phyloP scores from a whole-genome alignment of 2,113 vertebrate species.

The Melanerpes aurifrons region DNA sequence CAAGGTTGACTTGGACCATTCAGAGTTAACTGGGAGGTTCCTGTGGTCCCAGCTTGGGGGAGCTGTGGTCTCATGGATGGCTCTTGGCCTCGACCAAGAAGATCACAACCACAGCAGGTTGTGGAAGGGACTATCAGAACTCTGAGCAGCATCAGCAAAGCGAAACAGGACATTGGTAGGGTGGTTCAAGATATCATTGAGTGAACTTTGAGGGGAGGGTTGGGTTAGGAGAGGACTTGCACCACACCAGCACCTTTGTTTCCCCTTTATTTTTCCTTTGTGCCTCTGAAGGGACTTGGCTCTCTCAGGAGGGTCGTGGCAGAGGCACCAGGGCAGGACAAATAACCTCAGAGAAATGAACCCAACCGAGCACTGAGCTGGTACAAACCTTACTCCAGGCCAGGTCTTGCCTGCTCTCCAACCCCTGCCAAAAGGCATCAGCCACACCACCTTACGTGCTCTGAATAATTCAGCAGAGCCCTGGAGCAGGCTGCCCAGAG shows the following conservation, averaged over 20 bases:
- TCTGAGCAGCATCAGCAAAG: neutral
- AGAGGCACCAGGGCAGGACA: neutral
- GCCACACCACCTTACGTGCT: neutral
- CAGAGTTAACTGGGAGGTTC: neutral
- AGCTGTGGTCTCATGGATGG: neutral
- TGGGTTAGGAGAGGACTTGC: neutral
- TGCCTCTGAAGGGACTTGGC: neutral
- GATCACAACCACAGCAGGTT: neutral
- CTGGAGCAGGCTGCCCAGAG: no score
- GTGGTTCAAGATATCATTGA: neutral
- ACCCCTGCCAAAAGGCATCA: neutral
- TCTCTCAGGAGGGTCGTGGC: neutral
- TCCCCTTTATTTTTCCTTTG: neutral
- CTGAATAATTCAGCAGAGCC: conserved; percentile 18
- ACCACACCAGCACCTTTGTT: neutral
- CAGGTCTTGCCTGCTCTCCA: neutral
- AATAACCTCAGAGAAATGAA: neutral
- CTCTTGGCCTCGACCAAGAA: neutral
- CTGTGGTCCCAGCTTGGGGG: neutral
- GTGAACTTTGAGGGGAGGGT: neutral
- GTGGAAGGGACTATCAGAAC: neutral
- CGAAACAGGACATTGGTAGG: neutral
- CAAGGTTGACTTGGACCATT: neutral
- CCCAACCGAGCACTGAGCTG: neutral
- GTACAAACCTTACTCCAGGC: neutral